Evolutionary conservation across 2,113 vertebrate species (phyloP), one percentile per base, ranked within the genome.

Genomic region (Alexandromys fortis): DNA sequence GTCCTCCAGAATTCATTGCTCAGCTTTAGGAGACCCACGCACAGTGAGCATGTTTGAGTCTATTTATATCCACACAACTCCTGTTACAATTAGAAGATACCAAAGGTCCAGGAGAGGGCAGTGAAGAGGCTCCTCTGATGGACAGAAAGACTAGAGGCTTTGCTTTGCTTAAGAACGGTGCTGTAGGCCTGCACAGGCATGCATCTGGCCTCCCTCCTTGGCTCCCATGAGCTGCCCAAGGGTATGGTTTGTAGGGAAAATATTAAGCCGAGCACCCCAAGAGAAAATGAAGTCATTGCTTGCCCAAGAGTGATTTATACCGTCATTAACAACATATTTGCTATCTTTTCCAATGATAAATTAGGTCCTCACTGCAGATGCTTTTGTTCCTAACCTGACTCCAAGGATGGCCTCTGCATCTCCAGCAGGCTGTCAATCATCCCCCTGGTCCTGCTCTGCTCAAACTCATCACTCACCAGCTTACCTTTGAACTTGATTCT

Each of bases 201-300:
- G 79, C 28, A 47, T 61, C 70, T 67, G 49, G 85, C 58, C 35
- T 94, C 65, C 96, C 35, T 86, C 19, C 75, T 19, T 26, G 90
- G 91, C 13, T 28, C n/a, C 13, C 33, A 16, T 42, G 28, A 78
- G 38, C 72, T 90, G 89, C 90, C 72, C 49, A 73, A 38, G 82
- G 90, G 82, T 89, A 85, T 12, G 67, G 35, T 93, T 96, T 94
- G 24, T 26, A 95, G 76, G 79, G 94, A 93, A 93, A 91, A 86
- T 92, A 83, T 76, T 86, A 87, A 75, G 73, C 38, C 83, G n/a
- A 75, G 45, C 61, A 95, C 86, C 75, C 49, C 3, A 33, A 89
- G 95, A 96, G 95, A 95, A 97, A 96, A 97, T 95, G 95, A 97
- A 97, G 96, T 97, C 91, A 96, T 91, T 92, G 65, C 79, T 93